Evolutionary conservation across 2,888 invertebrate species (phyloP).

Genomic region (Graphium colonna): DNA sequence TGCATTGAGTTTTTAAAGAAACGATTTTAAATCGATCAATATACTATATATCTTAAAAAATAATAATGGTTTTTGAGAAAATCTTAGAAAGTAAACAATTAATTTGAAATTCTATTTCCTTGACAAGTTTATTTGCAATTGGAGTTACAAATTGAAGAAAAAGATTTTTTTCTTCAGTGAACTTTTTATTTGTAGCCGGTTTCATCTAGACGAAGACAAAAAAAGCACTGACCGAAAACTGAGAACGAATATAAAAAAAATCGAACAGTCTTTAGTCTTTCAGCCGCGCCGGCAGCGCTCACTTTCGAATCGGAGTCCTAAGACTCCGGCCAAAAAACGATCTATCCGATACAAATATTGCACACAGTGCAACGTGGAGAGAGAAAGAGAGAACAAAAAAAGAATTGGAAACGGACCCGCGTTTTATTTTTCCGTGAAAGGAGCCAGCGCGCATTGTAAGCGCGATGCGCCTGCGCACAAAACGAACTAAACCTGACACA

Average conservation of each 20-base stretch:
- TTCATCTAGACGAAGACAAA: conserved; percentile 38
- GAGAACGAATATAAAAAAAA: too few species aligned
- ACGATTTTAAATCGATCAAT: too few species aligned
- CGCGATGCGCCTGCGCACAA: conserved; percentile 62
- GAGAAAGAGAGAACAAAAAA: conserved; percentile 44
- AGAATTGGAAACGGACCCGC: conserved; percentile 53
- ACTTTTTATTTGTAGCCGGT: too few species aligned
- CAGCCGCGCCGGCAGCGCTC: conserved; percentile 44
- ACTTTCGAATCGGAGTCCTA: conserved; percentile 66
- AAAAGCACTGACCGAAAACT: conserved; percentile 13
- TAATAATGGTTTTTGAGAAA: too few species aligned
- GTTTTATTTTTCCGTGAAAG: conserved; percentile 74
- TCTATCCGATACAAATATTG: conserved; percentile 73
- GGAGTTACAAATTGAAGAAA: too few species aligned
- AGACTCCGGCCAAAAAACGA: conserved; percentile 53
- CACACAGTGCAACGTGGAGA: conserved; percentile 62
- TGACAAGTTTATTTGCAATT: too few species aligned
- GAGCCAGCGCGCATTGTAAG: conserved; percentile 63
- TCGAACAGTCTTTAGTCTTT: neutral
- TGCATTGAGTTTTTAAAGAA: too few species aligned
- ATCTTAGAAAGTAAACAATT: too few species aligned
- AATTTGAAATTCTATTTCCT: too few species aligned
- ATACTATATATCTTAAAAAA: too few species aligned
- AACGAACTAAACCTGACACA: conserved; percentile 49
- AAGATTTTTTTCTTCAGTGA: too few species aligned